These are phyloP conservation scores for Rattus norvegicus DNA, from an alignment of 2,113 vertebrate genomes.

Conservation along the genomic window GRCr8 NC_086019.1:31576501-31577000, in stretches of 20 bases:
- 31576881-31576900: neutral
- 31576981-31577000: rapidly evolving
- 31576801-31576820: neutral
- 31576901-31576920: too few relatives aligned
- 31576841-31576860: neutral
- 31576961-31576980: neutral
- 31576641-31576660: too few relatives aligned
- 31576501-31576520: neutral
- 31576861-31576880: neutral
- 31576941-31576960: neutral
- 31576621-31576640: too few relatives aligned
- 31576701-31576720: too few relatives aligned
- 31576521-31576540: neutral
- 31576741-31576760: neutral
- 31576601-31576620: neutral
- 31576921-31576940: neutral
- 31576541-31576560: neutral
- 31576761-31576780: neutral
- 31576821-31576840: too few relatives aligned
- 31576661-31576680: neutral
- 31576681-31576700: neutral
- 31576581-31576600: neutral
- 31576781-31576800: neutral
- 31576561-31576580: too few relatives aligned
- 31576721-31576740: neutral